Conservation (phyloP, 2,888 invertebrate species). For the Oscheius myriophilus region DNA sequence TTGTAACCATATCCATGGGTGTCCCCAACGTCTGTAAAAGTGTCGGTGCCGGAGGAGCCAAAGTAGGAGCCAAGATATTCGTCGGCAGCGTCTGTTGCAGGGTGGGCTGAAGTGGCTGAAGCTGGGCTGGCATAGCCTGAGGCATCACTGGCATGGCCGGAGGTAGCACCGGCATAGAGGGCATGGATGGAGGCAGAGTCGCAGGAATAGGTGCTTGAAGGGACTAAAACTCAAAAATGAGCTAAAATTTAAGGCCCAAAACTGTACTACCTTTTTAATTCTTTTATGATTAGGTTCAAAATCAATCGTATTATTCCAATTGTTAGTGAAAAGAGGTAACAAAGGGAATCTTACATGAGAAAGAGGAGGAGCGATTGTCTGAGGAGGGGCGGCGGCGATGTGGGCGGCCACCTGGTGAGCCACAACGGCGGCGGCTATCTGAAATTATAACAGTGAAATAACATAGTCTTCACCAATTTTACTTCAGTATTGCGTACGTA, state of each 20-base stretch:
- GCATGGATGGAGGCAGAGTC: constrained; percentile 27
- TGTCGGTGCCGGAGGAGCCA: constrained; percentile 11
- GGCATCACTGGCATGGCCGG: constrained; percentile 21
- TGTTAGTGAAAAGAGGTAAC: background rate
- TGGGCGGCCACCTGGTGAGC: constrained; percentile 49
- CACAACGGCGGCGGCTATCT: constrained; percentile 52
- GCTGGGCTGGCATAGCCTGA: constrained; percentile 4
- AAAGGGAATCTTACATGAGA: background rate
- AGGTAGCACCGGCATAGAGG: constrained; percentile 19
- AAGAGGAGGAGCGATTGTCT: background rate
- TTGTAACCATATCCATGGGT: constrained; percentile 47
- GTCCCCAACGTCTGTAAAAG: constrained; percentile 4
- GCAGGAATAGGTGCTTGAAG: constrained; percentile 16
- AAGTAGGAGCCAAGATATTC: constrained; percentile 22
- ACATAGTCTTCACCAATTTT: no score
- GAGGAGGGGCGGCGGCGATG: constrained; percentile 31
- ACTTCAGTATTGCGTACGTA: no score
- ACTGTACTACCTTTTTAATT: no score
- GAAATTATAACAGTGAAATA: constrained; percentile 3
- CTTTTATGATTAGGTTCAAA: no score
- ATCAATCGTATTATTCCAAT: background rate
- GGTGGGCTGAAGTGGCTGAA: background rate
- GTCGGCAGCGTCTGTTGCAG: background rate
- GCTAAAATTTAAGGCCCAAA: no score
- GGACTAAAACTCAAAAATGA: no score